phyloP scores from a whole-genome alignment of 2,888 invertebrate genomes.

The Bruchidius siliquastri region DNA sequence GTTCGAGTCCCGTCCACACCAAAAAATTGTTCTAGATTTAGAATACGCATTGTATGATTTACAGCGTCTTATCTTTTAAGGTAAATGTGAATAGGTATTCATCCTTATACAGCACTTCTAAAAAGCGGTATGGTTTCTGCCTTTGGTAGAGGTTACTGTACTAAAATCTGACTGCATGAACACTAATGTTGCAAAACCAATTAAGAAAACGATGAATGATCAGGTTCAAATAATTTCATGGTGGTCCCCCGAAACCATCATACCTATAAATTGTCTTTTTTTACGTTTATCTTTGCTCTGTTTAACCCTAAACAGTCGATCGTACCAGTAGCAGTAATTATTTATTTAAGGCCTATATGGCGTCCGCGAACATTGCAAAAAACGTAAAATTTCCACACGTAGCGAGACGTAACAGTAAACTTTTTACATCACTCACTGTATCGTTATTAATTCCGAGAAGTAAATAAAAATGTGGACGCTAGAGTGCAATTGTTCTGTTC shows the following conservation, averaged over 20 bases:
- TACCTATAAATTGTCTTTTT: not conserved
- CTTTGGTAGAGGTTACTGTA: too few relatives aligned
- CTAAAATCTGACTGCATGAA: too few relatives aligned
- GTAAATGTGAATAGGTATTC: too few relatives aligned
- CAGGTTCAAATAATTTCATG: not conserved
- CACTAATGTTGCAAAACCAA: too few relatives aligned
- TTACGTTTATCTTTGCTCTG: not conserved
- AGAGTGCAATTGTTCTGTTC: not conserved
- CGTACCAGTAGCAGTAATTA: not conserved
- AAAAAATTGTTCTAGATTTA: too few relatives aligned
- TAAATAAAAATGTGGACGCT: not conserved
- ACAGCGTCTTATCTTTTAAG: too few relatives aligned
- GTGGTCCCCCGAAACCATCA: not conserved
- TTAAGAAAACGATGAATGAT: not conserved
- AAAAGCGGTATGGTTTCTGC: too few relatives aligned
- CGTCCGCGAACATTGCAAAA: not conserved
- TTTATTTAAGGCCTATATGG: not conserved
- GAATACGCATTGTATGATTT: too few relatives aligned
- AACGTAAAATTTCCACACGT: not conserved
- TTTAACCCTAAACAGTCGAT: not conserved
- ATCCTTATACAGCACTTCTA: too few relatives aligned
- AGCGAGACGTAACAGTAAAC: not conserved
- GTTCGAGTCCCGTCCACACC: too few relatives aligned
- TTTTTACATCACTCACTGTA: not conserved
- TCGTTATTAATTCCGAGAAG: not conserved